Evolutionary conservation across 2,797 vertebrate genomes (phyloP).

Genomic region (Bufotes viridis): DNA sequence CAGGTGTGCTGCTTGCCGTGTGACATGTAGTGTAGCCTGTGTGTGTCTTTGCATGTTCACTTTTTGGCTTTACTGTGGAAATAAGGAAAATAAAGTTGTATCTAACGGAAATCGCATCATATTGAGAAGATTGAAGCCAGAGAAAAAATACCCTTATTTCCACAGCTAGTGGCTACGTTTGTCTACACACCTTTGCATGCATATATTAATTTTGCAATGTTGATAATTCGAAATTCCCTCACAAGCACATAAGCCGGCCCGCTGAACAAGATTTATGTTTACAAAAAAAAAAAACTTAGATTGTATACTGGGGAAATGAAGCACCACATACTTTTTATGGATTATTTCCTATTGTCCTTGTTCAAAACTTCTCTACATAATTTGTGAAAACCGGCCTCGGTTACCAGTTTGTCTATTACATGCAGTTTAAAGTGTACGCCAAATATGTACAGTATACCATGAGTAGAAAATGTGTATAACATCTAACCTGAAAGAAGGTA

Average conservation of each 20-base stretch:
- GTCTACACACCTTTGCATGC: slow-evolving; percentile 68
- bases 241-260: slow-evolving; percentile 64
- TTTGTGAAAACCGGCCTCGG: neutral
- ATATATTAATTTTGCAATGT: slow-evolving; percentile 55
- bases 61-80: slow-evolving; percentile 72
- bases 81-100: slow-evolving; percentile 69
- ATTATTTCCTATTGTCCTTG: neutral
- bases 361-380: neutral
- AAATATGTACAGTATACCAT: too few species aligned
- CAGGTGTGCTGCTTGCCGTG: slow-evolving; percentile 92
- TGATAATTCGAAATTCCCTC: slow-evolving; percentile 42
- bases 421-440: too few species aligned
- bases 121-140: neutral
- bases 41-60: slow-evolving; percentile 64
- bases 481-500: neutral
- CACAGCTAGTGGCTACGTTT: slow-evolving; percentile 74
- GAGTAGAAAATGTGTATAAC: neutral
- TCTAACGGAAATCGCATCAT: neutral
- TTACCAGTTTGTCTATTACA: neutral
- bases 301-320: too few species aligned
- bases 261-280: slow-evolving; percentile 73
- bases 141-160: slow-evolving; percentile 73
- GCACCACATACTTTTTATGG: neutral
- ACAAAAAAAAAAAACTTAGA: neutral
- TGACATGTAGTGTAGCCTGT: slow-evolving; percentile 79